Conservation (phyloP, 2,888 invertebrate genomes). For the Dendrolimus pini region DNA sequence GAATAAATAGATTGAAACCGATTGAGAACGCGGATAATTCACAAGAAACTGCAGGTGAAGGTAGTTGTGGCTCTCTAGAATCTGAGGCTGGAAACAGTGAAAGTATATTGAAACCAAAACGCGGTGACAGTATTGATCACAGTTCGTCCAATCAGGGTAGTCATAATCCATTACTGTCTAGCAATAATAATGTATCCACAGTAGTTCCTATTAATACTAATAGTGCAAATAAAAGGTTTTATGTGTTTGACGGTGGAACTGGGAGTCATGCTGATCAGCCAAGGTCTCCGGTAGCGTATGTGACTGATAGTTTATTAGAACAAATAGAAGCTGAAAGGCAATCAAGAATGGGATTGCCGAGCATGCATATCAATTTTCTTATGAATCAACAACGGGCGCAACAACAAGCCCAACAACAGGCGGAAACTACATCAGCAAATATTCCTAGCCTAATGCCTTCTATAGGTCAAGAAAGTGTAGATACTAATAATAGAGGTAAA, state of each 20-base stretch:
- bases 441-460: constrained; percentile 68
- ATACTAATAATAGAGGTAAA: constrained; percentile 71
- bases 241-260: constrained; percentile 66
- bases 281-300: constrained; percentile 63
- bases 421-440: constrained; percentile 44
- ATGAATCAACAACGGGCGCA: constrained; percentile 60
- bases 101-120: constrained; percentile 48
- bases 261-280: constrained; percentile 53
- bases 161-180: constrained; percentile 63
- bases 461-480: constrained; percentile 75
- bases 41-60: constrained; percentile 59
- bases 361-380: constrained; percentile 68
- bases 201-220: constrained; percentile 65
- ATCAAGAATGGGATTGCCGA: constrained; percentile 64
- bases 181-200: constrained; percentile 63
- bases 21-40: constrained; percentile 51
- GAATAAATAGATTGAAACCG: constrained; percentile 41
- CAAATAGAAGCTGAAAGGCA: constrained; percentile 68
- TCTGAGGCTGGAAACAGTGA: constrained; percentile 63
- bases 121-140: constrained; percentile 62
- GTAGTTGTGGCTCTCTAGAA: constrained; percentile 68
- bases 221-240: constrained; percentile 58
- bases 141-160: constrained; percentile 72
- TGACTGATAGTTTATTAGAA: constrained; percentile 65
- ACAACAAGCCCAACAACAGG: constrained; percentile 42